Evolutionary conservation across 2,113 vertebrate species (phyloP).

Genomic region (Hyperoodon ampullatus): DNA sequence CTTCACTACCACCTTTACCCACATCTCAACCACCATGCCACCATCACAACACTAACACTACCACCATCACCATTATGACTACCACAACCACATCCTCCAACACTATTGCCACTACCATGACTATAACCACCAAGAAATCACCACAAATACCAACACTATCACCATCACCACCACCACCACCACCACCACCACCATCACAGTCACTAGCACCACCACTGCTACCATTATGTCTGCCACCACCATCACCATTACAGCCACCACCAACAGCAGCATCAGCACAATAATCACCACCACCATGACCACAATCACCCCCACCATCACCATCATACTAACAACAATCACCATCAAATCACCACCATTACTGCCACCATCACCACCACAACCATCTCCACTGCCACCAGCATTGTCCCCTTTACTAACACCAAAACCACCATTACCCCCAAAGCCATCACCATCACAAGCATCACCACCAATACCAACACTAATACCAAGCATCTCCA

Average conservation of each 20-base stretch:
- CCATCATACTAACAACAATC: not conserved
- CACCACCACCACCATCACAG: not conserved
- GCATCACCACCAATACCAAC: not conserved
- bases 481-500: not conserved
- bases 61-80: not conserved
- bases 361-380: not conserved
- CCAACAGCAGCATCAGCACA: too few relatives aligned
- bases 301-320: not conserved
- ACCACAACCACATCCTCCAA: too few relatives aligned
- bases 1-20: not conserved
- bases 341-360: not conserved
- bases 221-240: not conserved
- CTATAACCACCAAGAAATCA: not conserved
- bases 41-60: not conserved
- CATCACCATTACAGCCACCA: not conserved
- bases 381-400: not conserved
- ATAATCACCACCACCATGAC: not conserved
- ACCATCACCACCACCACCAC: not conserved
- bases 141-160: too few relatives aligned
- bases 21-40: not conserved
- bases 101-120: too few relatives aligned
- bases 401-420: not conserved
- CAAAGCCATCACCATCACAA: too few relatives aligned
- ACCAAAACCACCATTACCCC: too few relatives aligned
- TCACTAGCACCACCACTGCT: not conserved